phyloP scores from a whole-genome alignment of 2,113 vertebrate genomes.

The Chloroceryle aenea region DNA sequence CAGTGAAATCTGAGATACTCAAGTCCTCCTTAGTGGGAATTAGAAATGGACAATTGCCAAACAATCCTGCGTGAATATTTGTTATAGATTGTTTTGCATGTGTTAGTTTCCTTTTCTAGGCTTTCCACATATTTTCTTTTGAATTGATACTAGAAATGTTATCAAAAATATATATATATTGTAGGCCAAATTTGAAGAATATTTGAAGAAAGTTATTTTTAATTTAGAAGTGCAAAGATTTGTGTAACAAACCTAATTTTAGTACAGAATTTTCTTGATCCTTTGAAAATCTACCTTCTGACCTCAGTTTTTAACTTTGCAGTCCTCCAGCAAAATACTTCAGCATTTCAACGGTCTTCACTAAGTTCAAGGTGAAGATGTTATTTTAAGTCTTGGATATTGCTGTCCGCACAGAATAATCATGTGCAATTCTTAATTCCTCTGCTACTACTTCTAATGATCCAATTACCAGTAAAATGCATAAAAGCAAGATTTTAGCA shows the following conservation, averaged over 20 bases:
- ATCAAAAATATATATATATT: not conserved
- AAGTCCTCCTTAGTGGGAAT: not conserved
- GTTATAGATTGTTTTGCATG: not conserved
- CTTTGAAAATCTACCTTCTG: conserved; percentile 9
- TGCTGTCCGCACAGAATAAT: conserved; percentile 24
- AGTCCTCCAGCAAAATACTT: not conserved
- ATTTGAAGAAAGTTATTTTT: not conserved
- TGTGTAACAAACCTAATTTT: not conserved
- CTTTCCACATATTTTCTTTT: not conserved
- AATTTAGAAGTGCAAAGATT: not conserved
- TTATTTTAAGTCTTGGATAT: conserved; percentile 32
- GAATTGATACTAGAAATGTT: not conserved
- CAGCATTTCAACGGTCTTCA: not conserved
- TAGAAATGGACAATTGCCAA: not conserved
- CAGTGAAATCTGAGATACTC: not conserved
- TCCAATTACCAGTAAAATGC: conserved; percentile 65
- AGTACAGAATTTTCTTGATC: not conserved
- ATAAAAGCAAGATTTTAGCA: conserved; percentile 57
- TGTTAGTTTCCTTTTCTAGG: not conserved
- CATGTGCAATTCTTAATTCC: conserved; percentile 23
- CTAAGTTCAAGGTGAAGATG: conserved; percentile 64
- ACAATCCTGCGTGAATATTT: not conserved
- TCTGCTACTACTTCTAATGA: conserved; percentile 50
- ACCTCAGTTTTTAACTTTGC: conserved; percentile 5
- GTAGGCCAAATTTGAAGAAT: not conserved